Base-by-base conservation (phyloP, 2,113 vertebrate species). In the Lota lota region DNA sequence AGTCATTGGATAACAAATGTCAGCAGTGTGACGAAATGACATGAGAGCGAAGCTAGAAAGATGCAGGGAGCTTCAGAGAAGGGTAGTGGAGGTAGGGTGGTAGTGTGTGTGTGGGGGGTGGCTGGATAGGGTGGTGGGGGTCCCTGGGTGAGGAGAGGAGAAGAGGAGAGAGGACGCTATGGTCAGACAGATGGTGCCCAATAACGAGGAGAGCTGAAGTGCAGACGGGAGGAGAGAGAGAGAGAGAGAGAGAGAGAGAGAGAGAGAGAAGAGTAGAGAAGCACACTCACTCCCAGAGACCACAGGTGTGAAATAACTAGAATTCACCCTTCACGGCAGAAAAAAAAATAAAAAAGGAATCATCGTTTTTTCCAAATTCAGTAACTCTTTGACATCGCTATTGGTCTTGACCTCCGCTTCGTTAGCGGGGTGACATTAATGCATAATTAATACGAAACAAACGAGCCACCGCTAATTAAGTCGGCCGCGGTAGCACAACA, bases 381-480 rank as follows among this genome's bases (percentile, higher is more conserved):
- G 18, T 68, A 61, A 51, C 61, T 78, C 51, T 69, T 22, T 62
- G 57, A 73, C 62, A 75, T 17, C 33, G 58, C 72, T 61, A 61
- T 56, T 59, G 10, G 40, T 47, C 40, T 11, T 47, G 83, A 89
- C 86, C 87, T 85, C 69, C 66, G 58, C 79, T 75, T 87, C 80
- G 75, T 87, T 82, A 87, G 77, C 60, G 67, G 64, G 40, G 78
- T 84, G 80, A 79, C 79, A 85, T 80, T 79, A 85, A 84, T 86
- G 71, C 78, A 87, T 88, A 81, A 88, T 87, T 88, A 85, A 89
- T 82, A 75, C 33, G 70, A 74, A 84, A 88, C 83, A 89, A 88
- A 89, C 80, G 79, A 89, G 70, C 62, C 47, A 73, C 80, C 85
- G 87, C 67, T 83, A 82, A 88, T 79, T 71, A 69, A 67, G 50